Conservation (phyloP, 1,140 invertebrate genomes). For the Heliothis subflexa region DNA sequence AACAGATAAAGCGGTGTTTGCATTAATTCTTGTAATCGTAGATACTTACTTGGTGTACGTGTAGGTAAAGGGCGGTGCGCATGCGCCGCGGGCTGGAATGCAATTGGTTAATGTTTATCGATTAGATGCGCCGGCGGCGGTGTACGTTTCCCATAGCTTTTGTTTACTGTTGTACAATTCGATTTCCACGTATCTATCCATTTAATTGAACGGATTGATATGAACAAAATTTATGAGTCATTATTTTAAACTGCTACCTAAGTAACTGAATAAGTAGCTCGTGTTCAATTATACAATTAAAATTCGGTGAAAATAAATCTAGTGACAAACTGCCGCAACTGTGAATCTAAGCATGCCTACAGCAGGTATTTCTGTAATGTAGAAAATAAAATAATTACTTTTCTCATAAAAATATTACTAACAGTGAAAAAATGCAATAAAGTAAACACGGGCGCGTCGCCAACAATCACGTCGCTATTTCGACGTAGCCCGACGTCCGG, state of each 20-base stretch:
- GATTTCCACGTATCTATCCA: conserved; percentile 44
- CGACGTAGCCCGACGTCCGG: conserved; percentile 68
- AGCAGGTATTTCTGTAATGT: conserved; percentile 56
- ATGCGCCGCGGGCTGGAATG: conserved; percentile 53
- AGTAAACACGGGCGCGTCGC: conserved; percentile 67
- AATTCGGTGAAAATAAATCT: background rate
- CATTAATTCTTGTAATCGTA: conserved; percentile 40
- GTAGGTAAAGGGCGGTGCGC: conserved; percentile 34
- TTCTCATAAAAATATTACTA: conserved; percentile 75
- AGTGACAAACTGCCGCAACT: conserved; percentile 9
- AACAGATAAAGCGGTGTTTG: conserved; percentile 39
- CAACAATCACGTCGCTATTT: conserved; percentile 73
- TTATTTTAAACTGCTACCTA: background rate
- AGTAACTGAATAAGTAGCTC: too few species aligned
- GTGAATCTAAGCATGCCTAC: conserved; percentile 11
- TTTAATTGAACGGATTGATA: conserved; percentile 16
- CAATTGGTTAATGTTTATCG: conserved; percentile 70
- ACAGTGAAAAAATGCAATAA: conserved; percentile 66
- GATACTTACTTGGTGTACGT: background rate
- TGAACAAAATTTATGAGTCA: background rate
- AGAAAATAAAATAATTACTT: conserved; percentile 68
- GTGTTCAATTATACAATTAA: background rate
- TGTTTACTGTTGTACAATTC: conserved; percentile 54
- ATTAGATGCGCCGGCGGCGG: conserved; percentile 67
- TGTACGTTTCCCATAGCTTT: conserved; percentile 57